phyloP scores from a whole-genome alignment of 2,888 invertebrate species.

The Hetaerina titia region DNA sequence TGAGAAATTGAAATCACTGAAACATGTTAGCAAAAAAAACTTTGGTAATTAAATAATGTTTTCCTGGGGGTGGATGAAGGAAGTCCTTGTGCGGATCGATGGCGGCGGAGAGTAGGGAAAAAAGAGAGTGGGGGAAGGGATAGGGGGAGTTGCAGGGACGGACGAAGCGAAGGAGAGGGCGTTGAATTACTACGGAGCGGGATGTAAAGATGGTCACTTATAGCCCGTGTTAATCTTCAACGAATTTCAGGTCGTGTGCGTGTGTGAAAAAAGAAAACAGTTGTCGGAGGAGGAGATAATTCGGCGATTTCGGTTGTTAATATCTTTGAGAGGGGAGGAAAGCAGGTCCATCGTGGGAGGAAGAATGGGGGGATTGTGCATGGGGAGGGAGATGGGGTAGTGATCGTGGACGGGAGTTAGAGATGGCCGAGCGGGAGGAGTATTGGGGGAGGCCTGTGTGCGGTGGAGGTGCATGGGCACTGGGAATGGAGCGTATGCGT shows the following conservation, averaged over 20 bases:
- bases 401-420: not conserved
- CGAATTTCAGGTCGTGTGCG: not conserved
- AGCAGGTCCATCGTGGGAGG: not conserved
- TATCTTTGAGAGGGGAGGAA: not conserved
- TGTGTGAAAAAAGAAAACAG: not conserved
- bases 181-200: not conserved
- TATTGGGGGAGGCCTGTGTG: too few species aligned
- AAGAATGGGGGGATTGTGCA: not conserved
- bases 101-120: not conserved
- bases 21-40: not conserved
- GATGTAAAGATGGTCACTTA: slow-evolving; percentile 19
- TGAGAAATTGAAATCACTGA: slow-evolving; percentile 27
- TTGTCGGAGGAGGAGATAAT: not conserved
- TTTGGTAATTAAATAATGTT: slow-evolving; percentile 27
- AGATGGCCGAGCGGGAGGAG: not conserved
- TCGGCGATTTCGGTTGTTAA: not conserved
- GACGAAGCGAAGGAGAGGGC: slow-evolving; percentile 10
- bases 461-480: slow-evolving; percentile 56
- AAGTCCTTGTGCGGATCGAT: slow-evolving; percentile 6
- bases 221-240: slow-evolving; percentile 33
- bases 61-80: not conserved
- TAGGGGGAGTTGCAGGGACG: not conserved
- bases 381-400: not conserved
- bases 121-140: not conserved
- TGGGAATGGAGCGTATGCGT: slow-evolving; percentile 15